Base-by-base conservation (phyloP, 2,113 vertebrate genomes). In the Thoracochromis brauschi region DNA sequence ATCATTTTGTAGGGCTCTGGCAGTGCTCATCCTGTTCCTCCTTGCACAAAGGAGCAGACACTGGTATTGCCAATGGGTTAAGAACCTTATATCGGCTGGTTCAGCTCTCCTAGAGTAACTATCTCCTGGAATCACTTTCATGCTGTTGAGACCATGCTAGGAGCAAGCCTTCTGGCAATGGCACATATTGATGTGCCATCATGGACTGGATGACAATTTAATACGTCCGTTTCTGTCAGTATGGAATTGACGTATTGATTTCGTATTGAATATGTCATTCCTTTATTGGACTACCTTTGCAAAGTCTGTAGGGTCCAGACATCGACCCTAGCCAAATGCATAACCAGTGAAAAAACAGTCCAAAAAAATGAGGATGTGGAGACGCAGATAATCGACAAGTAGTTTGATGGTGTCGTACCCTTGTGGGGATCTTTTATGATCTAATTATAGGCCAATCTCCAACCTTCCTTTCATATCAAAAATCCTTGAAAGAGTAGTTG, bases 151-250 rank as follows among this genome's bases (percentile, higher is more conserved):
- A n/a, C 9, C 19, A n/a, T n/a, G 49, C 9, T 6, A 10, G 19
- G 49, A 53, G 49, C 49, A 53, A n/a, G 49, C 49, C 49, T 53
- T 53, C 49, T 53, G 49, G 19, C 9, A n/a, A 10, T 51, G 17
- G 9, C 49, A 53, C 5, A 0, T n/a, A 53, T n/a, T 53, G 19
- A 10, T 53, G 19, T 53, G 49, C 5, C 9, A 53, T 53, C 9
- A 0, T 53, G 9, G 49, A 53, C 19, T 0, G 49, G 19, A 53
- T 53, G 9, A 0, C 49, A 53, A 5, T n/a, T 53, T 19, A 49
- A 49, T 19, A 49, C 17, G 17, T 53, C 51, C 5, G 1, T 53
- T n/a, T 51, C 17, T n/a, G 9, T 53, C 51, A 21, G 51, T 53
- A 53, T 11, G 3, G 9, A 53, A 53, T 21, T 53, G 19, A 53